Evolutionary conservation across 2,797 vertebrate genomes (phyloP), one percentile per base, ranked within the genome.

Genomic region (Uromys caudimaculatus): DNA sequence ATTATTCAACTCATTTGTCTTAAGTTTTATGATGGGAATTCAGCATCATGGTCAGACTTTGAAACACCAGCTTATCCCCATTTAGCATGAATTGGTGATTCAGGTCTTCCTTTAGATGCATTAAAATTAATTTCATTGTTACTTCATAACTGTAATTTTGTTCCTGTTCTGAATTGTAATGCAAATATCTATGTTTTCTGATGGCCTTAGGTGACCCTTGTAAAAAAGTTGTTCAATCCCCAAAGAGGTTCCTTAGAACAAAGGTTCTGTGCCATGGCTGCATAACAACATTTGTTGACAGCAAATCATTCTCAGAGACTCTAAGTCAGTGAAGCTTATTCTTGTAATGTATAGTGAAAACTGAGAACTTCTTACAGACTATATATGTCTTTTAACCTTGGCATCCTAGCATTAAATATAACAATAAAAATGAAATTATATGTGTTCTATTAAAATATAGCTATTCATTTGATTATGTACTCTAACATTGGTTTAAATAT

Each of bases 361-460:
- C 38, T 83, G 78, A 92, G 41, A 79, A 84, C 8, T 8, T 89
- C n/a, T 90, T 93, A 19, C 41, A 93, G 87, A 24, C 3, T 71
- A 69, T 6, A 0, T 58, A 8, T 77, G 54, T 85, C 58, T 38
- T 88, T 85, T 83, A 93, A 76, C 41, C 16, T 69, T 85, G 62
- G 41, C 11, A 86, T 13, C 67, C 93, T 78, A 94, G 10, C 50
- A 79, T 69, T 94, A 76, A 81, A 38, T 81, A 71, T 81, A 50
- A 8, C 41, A 81, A 87, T 13, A 41, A 35, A 35, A 76, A 56
- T 27, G 27, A 81, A 50, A 50, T 75, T 5, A n/a, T 13, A 23
- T 47, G 3, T 1, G 1, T 27, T 87, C 3, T 23, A 73, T 96
- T 92, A 90, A 90, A 90, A 81, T 69, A 64, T 82, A 91, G 32